Evolutionary conservation across 2,113 vertebrate genomes (phyloP).

Genomic region (Lepidothrix coronata): DNA sequence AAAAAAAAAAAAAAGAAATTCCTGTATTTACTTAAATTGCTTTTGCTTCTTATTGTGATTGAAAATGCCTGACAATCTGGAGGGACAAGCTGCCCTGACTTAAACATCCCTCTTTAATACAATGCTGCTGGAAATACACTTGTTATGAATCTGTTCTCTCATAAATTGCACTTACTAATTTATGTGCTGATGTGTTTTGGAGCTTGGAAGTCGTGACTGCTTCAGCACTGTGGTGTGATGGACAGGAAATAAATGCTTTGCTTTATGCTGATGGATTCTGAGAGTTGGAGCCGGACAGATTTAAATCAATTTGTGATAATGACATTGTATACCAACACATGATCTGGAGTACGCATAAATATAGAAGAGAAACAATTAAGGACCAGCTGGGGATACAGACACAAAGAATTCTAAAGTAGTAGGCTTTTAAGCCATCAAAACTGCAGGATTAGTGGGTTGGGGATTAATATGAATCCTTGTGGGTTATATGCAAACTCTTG

Average conservation of each 20-base stretch:
- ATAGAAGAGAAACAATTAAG: slow-evolving; percentile 45
- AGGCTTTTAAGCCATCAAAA: slow-evolving; percentile 45
- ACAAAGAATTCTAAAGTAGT: slow-evolving; percentile 28
- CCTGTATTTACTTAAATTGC: neutral
- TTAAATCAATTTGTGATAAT: slow-evolving; percentile 57
- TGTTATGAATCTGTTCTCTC: slow-evolving; percentile 36
- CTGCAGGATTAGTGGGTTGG: slow-evolving; percentile 34
- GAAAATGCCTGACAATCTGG: slow-evolving; percentile 2
- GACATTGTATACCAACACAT: slow-evolving; percentile 20
- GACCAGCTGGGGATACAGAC: slow-evolving; percentile 22
- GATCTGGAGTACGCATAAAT: neutral
- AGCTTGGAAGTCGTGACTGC: slow-evolving; percentile 44
- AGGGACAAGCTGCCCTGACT: neutral
- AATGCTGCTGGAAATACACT: neutral
- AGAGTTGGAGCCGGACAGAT: slow-evolving; percentile 30
- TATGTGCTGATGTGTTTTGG: slow-evolving; percentile 30
- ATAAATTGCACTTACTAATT: slow-evolving; percentile 47
- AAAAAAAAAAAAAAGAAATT: slow-evolving; percentile 36
- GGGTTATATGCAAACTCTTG: neutral
- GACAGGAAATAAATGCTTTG: slow-evolving; percentile 36
- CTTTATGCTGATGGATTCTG: slow-evolving; percentile 46
- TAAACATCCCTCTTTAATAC: slow-evolving; percentile 32
- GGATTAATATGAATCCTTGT: slow-evolving; percentile 19
- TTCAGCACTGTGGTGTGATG: neutral
- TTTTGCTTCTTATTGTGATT: neutral